phyloP scores from a whole-genome alignment of 2,113 vertebrate species.

The Romanogobio albipinnatus region DNA sequence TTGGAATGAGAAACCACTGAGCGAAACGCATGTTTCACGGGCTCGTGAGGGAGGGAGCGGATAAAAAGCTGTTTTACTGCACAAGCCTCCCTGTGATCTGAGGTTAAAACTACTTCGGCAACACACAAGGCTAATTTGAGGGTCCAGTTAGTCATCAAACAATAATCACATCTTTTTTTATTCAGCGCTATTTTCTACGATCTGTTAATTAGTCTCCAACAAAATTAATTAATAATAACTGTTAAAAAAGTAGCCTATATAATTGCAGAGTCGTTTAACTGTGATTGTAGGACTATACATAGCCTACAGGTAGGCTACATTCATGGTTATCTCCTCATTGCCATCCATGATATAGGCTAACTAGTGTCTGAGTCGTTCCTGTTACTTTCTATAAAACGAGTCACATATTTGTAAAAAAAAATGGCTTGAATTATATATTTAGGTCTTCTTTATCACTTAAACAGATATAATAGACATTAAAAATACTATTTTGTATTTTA shows the following conservation, averaged over 20 bases:
- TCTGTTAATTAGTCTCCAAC: background rate
- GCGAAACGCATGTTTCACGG: conserved; percentile 18
- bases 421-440: no score
- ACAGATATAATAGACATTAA: no score
- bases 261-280: background rate
- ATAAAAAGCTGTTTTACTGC: conserved; percentile 25
- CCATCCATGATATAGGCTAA: no score
- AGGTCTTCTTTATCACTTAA: no score
- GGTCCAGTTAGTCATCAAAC: background rate
- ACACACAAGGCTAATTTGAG: conserved; percentile 16
- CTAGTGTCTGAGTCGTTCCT: no score
- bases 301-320: no score
- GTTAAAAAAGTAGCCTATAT: background rate
- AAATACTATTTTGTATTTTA: no score
- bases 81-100: conserved; percentile 19
- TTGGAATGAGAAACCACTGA: conserved; percentile 29
- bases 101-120: conserved; percentile 16
- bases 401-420: no score
- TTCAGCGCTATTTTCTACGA: background rate
- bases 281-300: no score
- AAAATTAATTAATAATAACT: background rate
- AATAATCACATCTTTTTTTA: background rate
- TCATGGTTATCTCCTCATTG: no score
- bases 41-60: background rate
- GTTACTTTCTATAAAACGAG: no score